Base-by-base conservation (phyloP, 2,113 vertebrate species). In the Atractosteus spatula region DNA sequence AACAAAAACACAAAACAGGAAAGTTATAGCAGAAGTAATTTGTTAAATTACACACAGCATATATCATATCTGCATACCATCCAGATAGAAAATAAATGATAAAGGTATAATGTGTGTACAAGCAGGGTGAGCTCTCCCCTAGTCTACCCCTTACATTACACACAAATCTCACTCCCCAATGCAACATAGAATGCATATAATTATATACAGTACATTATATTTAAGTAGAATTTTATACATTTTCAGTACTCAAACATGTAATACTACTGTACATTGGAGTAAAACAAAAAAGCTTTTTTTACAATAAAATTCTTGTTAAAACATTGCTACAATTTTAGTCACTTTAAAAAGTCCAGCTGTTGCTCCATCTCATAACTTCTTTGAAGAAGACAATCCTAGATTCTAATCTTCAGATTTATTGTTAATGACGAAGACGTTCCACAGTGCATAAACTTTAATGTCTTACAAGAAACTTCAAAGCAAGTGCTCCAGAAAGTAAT, bases 401-500 rank as follows among this genome's bases (percentile, higher is more conserved):
- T 78, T 51, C 47, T 62, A 45, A 68, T 69, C 76, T 29, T 13
- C 16, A 41, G 72, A 71, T 74, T 68, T 74, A 68, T 44, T 59
- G 62, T 45, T n/a, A 59, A 59, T 68, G 42, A 71, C 17, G 70
- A 62, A 67, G 63, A 68, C 43, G 65, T 47, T 59, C 16, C 61
- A 17, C 16, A 66, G 65, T 61, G 43, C 44, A 71, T 59, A 59
- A 59, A 59, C 5, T 59, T 29, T 2, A 7, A 59, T 12, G 64
- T 62, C 57, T 71, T 66, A 55, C 47, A 66, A 51, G 29, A 51
- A 63, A 71, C 47, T 76, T 80, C 64, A 76, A 75, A 77, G 44
- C 45, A 68, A 74, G 65, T 73, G 71, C 65, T 73, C 68, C 16
- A 66, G 57, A 74, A 72, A 44, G 45, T 45, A 47, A 72, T 8